Base-by-base conservation (phyloP, 2,888 invertebrate species). In the Drosophila diplacantha region DNA sequence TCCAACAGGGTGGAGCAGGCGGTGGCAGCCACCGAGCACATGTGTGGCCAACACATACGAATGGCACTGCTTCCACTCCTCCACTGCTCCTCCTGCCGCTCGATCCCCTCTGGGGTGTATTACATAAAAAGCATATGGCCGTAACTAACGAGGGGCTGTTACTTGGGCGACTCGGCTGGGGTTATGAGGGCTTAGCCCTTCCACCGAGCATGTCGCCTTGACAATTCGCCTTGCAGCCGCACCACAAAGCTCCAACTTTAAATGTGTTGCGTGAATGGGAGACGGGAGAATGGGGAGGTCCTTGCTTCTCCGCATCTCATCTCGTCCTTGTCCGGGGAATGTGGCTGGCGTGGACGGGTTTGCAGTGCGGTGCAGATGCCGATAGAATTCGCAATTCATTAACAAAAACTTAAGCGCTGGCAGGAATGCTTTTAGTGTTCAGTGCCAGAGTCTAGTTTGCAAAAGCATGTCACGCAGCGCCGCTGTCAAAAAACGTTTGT, bases 81-180 rank as follows among this genome's bases (percentile, higher is more conserved):
- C 12, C 52, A n/a, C n/a, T n/a, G n/a, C n/a, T 24, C 8, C n/a
- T 18, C 16, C 22, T 7, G n/a, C 8, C 32, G 1, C 16, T 1
- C 5, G 14, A 16, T 43, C 53, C 31, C 22, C 41, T n/a, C 22
- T 35, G 26, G 54, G 35, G 56, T 54, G 56, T 56, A 58, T 79
- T 77, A 80, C 75, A 80, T 79, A 80, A 79, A 80, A 74, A 74
- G 71, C 78, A 80, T 77, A 82, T 70, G 82, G 69, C 81, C 78
- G 78, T 82, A 77, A 80, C 82, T 80, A 79, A 82, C 77, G 81
- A 79, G 78, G 71, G 82, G 72, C 65, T 79, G 72, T 71, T 74
- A 69, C 71, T 75, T 73, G 67, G 74, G 49, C 71, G 65, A 69
- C 63, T 67, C 32, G 59, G 46, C 47, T 32, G 50, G 62, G 73